A percentile compares a stretch with the other conserved stretches of the same genome.
phyloP scores from a whole-genome alignment of 2,113 vertebrate genomes.

The Glareola pratincola region DNA sequence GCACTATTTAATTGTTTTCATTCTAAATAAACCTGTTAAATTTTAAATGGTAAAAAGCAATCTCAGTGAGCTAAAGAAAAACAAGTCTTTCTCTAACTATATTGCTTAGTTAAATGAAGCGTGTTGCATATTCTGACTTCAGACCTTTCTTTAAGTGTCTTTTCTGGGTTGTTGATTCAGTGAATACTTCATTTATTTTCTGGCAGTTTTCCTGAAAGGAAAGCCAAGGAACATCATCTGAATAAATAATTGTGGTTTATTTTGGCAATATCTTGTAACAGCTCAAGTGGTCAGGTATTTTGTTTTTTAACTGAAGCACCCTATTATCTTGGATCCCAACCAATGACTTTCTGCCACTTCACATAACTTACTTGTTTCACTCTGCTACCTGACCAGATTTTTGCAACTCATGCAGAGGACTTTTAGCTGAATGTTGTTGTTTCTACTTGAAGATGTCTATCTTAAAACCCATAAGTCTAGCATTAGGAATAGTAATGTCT shows the following conservation, averaged over 20 bases:
- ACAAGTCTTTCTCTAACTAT: background rate
- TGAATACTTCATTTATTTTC: constrained; percentile 45
- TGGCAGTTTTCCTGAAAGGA: constrained; percentile 36
- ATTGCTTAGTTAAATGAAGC: background rate
- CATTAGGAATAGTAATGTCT: background rate
- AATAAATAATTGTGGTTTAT: constrained; percentile 59
- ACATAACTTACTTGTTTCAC: background rate
- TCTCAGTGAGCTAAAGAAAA: background rate
- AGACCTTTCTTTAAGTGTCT: background rate
- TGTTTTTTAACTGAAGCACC: background rate
- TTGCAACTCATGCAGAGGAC: background rate
- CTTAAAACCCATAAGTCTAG: background rate
- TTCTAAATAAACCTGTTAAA: background rate
- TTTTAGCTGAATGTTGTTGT: background rate
- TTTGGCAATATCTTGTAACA: constrained; percentile 31
- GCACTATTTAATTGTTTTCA: background rate
- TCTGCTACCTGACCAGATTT: background rate
- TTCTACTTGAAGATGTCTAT: background rate
- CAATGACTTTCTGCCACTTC: background rate
- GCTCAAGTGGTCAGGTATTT: constrained; percentile 34
- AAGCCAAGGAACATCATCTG: constrained; percentile 52
- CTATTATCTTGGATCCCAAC: background rate
- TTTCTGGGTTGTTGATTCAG: constrained; percentile 15
- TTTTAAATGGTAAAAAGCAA: background rate
- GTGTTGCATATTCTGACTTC: background rate